Percentiles rank a stretch among this genome's conserved stretches.
phyloP scores from a whole-genome alignment of 2,113 vertebrate species.

The Elachura formosa region DNA sequence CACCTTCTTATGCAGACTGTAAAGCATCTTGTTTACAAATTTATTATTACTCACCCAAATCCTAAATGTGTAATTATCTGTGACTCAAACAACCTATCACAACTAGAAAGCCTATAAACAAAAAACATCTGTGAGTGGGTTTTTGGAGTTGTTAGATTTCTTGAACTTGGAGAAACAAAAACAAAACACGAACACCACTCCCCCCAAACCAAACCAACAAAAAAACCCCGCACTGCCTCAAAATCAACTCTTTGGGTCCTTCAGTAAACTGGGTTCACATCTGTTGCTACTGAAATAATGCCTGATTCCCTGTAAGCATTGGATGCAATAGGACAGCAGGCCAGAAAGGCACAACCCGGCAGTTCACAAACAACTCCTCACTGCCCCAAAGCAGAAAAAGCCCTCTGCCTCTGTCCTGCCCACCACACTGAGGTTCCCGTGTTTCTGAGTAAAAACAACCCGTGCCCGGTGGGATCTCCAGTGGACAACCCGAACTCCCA shows the following conservation, averaged over 20 bases:
- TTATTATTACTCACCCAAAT: background rate
- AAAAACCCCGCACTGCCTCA: too few species aligned
- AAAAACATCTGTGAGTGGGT: background rate
- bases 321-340: fast-evolving
- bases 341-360: background rate
- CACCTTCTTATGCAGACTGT: background rate
- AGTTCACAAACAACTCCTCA: fast-evolving
- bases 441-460: background rate
- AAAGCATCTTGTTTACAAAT: background rate
- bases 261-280: fast-evolving
- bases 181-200: background rate
- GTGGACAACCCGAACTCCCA: background rate
- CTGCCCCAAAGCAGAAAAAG: background rate
- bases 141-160: background rate
- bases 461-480: fast-evolving
- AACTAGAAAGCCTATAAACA: background rate
- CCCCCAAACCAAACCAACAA: background rate
- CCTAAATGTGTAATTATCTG: background rate
- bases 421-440: fast-evolving
- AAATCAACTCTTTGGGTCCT: background rate
- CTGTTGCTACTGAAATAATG: fast-evolving
- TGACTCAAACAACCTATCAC: background rate
- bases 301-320: fast-evolving
- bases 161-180: background rate
- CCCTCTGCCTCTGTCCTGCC: background rate